Percentiles rank a stretch among this genome's conserved stretches.
These are phyloP conservation scores for Oryctolagus cuniculus DNA, from an alignment of 2,113 vertebrate genomes.

Conservation along the genomic window mOryCun1.1 NC_091444.1:89775001-89775500, in stretches of 20 bases:
- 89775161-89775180: constrained; percentile 92
- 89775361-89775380: constrained; percentile 89
- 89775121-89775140: constrained; percentile 92
- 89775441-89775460: constrained; percentile 89
- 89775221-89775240: constrained; percentile 90
- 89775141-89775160: constrained; percentile 90
- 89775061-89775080: constrained; percentile 43
- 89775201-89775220: constrained; percentile 90
- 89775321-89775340: constrained; percentile 87
- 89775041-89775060: too few species aligned
- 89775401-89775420: constrained; percentile 90
- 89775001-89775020: too few species aligned
- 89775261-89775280: constrained; percentile 74
- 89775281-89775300: constrained; percentile 92
- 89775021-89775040: too few species aligned
- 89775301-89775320: constrained; percentile 87
- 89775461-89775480: constrained; percentile 88
- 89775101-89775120: constrained; percentile 93
- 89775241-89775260: constrained; percentile 92
- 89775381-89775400: constrained; percentile 89
- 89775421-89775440: constrained; percentile 89
- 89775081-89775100: constrained; percentile 94
- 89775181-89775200: constrained; percentile 93
- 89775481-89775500: too few species aligned
- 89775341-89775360: constrained; percentile 83